Evolutionary conservation across 2,888 invertebrate species (phyloP), one percentile per base, ranked within the genome.

Genomic region (Magallana nippona): DNA sequence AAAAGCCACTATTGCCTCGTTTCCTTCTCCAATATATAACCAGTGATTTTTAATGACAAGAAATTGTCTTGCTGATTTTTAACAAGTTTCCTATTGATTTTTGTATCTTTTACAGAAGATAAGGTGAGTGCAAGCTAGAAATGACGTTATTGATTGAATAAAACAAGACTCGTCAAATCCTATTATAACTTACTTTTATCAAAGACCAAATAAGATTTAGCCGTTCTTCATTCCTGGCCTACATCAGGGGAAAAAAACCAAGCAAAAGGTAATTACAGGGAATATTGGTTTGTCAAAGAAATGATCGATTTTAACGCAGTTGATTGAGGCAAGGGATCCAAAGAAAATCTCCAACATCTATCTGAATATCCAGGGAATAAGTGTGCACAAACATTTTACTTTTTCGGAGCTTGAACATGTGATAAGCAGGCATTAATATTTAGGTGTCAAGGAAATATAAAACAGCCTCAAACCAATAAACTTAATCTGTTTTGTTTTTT

Each of bases 121-220:
- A 27, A 22, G 71, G 71, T 27, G 22, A 71, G 22, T 32, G 32
- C 1, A 15, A 60, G 71, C 15, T 71, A 71, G 71, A 71, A 71
- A 71, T 32, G 15, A 71, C 27, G 71, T 71, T 44, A 71, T 71
- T 27, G 71, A 71, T 71, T 71, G 15, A 32, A 71, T 71, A 71
- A 71, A 71, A 71, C 22, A 71, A 27, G 71, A 71, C 22, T 71
- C 13, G 32, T 71, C 71, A 71, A 71, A 71, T 71, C 71, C 15
- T 32, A 71, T 71, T 71, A 71, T 27, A 22, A 22, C 71, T 71
- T 27, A 71, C 71, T 22, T 15, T 71, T 71, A 71, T 71, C 71
- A 27, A 71, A 71, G 32, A 60, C 60, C 60, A 60, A 60, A 60
- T 19, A 60, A 19, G 60, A n/a, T 60, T 19, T 17, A 60, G 60